A percentile compares a stretch with the other conserved stretches of the same genome.
Evolutionary conservation across 2,113 vertebrate genomes (phyloP).

Genomic region (Pyxicephalus adspersus): DNA sequence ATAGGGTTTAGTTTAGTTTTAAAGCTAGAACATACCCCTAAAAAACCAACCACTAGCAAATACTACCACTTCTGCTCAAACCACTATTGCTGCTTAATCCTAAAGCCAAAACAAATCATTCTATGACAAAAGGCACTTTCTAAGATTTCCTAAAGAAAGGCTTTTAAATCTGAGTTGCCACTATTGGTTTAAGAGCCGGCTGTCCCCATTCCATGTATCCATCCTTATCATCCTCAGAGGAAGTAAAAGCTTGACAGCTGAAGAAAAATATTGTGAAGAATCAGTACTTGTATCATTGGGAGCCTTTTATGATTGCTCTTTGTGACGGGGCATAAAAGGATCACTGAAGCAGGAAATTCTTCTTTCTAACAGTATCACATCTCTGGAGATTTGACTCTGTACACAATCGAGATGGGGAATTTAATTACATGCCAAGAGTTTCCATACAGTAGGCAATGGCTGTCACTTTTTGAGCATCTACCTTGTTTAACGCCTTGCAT

Average conservation of each 20-base stretch:
- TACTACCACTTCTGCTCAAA: too few species aligned
- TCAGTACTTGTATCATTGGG: neutral
- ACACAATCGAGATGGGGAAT: constrained; percentile 24
- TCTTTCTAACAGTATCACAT: neutral
- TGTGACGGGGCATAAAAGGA: constrained; percentile 41
- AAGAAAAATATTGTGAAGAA: neutral
- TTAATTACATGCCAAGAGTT: constrained; percentile 12
- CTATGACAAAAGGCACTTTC: neutral
- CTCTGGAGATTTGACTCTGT: neutral
- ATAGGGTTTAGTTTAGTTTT: too few species aligned
- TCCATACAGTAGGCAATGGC: constrained; percentile 1
- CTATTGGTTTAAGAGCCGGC: neutral
- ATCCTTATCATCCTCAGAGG: constrained; percentile 17
- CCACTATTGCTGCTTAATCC: too few species aligned
- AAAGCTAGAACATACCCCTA: too few species aligned
- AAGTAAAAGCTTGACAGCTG: constrained; percentile 18
- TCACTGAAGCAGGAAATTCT: neutral
- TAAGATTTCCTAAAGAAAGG: neutral
- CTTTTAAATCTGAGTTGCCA: neutral
- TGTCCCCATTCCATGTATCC: neutral
- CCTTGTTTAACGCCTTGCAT: neutral
- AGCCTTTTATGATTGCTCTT: constrained; percentile 26
- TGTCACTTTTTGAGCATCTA: constrained; percentile 9
- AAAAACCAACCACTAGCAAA: too few species aligned
- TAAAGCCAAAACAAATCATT: too few species aligned